phyloP scores from a whole-genome alignment of 1,140 invertebrate genomes.

The Maniola jurtina region DNA sequence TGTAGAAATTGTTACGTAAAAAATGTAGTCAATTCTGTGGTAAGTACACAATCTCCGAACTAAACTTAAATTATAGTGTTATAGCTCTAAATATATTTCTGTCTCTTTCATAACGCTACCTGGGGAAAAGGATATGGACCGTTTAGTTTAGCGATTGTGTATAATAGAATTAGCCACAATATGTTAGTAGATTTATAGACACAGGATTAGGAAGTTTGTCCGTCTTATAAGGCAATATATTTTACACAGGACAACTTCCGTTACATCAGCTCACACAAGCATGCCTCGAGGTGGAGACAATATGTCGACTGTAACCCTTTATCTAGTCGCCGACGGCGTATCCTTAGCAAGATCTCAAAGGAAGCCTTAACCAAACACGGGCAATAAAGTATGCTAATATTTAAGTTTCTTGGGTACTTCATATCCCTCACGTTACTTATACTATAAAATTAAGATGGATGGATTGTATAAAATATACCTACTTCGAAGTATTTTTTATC shows the following conservation, averaged over 20 bases:
- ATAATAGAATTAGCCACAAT: too few relatives aligned
- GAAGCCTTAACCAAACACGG: conserved; percentile 54
- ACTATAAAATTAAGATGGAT: background rate
- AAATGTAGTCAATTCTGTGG: too few relatives aligned
- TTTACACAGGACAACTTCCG: conserved; percentile 3
- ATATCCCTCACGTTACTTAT: conserved; percentile 45
- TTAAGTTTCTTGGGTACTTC: conserved; percentile 40
- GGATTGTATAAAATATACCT: background rate
- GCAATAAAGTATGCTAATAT: conserved; percentile 68
- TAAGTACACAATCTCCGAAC: too few relatives aligned
- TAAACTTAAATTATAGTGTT: too few relatives aligned
- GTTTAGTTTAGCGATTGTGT: background rate
- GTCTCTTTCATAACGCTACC: too few relatives aligned
- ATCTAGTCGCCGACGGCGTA: conserved; percentile 44
- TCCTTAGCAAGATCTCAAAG: conserved; percentile 49
- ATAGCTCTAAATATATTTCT: too few relatives aligned
- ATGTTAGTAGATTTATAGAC: background rate
- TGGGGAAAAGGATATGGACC: background rate
- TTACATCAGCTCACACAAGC: conserved; percentile 1
- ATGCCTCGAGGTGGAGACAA: conserved; percentile 16
- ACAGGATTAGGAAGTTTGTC: background rate
- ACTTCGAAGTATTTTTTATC: background rate
- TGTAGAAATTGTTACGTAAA: too few relatives aligned
- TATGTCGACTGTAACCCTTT: conserved; percentile 42
- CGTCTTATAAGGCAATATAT: background rate